These are phyloP conservation scores for Allygus modestus DNA, from an alignment of 2,888 invertebrate genomes.

Conservation along the genomic window DNA sequence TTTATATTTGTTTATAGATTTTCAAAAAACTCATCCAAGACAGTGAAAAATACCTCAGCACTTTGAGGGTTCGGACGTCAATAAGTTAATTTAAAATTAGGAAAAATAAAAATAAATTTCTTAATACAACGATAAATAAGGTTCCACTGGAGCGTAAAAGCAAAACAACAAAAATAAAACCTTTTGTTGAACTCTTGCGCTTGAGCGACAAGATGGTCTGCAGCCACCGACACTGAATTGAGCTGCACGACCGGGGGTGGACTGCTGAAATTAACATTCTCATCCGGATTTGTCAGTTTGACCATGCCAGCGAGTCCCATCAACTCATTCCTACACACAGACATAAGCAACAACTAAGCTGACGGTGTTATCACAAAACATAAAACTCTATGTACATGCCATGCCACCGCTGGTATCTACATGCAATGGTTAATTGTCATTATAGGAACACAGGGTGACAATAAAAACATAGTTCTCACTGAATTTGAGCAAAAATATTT, in stretches of 20 bases:
- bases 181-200: slow-evolving; percentile 73
- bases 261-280: slow-evolving; percentile 75
- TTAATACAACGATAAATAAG: too few relatives aligned
- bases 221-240: slow-evolving; percentile 66
- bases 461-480: too few relatives aligned
- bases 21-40: too few relatives aligned
- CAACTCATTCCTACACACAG: slow-evolving; percentile 79
- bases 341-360: slow-evolving; percentile 57
- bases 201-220: slow-evolving; percentile 70
- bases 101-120: too few relatives aligned
- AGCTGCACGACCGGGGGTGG: slow-evolving; percentile 66
- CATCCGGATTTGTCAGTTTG: slow-evolving; percentile 84
- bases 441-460: too few relatives aligned
- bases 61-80: too few relatives aligned
- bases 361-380: slow-evolving; percentile 6
- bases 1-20: too few relatives aligned
- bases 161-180: slow-evolving; percentile 71
- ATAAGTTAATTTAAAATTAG: too few relatives aligned
- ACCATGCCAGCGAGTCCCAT: slow-evolving; percentile 85
- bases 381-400: slow-evolving; percentile 53
- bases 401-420: slow-evolving; percentile 25
- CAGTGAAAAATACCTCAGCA: too few relatives aligned
- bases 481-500: too few relatives aligned
- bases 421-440: not conserved
- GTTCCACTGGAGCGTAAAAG: not conserved